Evolutionary conservation across 2,888 invertebrate genomes (phyloP).

Genomic region (Chrysolina haemoptera): DNA sequence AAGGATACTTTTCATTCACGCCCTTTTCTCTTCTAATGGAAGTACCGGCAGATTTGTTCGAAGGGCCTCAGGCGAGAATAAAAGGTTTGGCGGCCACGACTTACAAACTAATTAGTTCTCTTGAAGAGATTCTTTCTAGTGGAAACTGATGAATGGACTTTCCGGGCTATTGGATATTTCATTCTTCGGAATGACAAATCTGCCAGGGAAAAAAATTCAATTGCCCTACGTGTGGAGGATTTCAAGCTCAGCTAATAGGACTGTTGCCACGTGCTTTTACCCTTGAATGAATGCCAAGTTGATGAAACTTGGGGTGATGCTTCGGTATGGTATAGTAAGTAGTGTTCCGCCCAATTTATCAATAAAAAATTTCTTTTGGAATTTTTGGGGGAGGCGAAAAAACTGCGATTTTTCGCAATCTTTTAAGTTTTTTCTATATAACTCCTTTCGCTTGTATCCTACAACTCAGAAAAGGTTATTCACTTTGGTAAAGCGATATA

Average conservation of each 20-base stretch:
- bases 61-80: constrained; percentile 2
- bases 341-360: no score
- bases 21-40: constrained; percentile 4
- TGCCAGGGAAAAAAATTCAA: background rate
- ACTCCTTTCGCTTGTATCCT: no score
- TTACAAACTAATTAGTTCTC: constrained; percentile 17
- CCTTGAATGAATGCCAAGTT: no score
- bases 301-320: no score
- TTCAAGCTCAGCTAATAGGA: background rate
- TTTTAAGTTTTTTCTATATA: no score
- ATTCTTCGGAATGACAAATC: background rate
- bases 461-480: no score
- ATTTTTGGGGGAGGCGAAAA: no score
- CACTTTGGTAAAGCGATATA: no score
- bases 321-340: no score
- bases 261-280: no score
- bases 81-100: constrained; percentile 15
- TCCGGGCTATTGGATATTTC: background rate
- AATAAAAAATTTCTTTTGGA: no score
- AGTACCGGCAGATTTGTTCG: constrained; percentile 13
- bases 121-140: background rate
- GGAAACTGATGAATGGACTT: constrained; percentile 11
- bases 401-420: no score
- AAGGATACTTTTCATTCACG: constrained; percentile 22
- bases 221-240: background rate